A percentile compares a stretch with the other conserved stretches of the same genome.
phyloP scores from a whole-genome alignment of 2,888 invertebrate species.

The Lochmaea capreae region DNA sequence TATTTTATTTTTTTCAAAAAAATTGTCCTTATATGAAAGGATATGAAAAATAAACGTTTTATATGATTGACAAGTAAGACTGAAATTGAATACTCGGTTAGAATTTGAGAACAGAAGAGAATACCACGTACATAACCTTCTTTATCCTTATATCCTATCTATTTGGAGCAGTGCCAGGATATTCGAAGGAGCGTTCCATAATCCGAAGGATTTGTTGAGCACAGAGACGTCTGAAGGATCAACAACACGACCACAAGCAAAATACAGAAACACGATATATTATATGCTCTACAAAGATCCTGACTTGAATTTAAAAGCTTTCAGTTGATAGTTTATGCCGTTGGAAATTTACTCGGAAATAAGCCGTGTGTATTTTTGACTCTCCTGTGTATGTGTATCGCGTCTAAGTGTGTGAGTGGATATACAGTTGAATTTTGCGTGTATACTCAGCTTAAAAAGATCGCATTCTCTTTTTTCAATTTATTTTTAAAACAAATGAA shows the following conservation, averaged over 20 bases:
- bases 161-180: slow-evolving; percentile 56
- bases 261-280: slow-evolving; percentile 52
- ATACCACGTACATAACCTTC: slow-evolving; percentile 56
- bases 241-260: slow-evolving; percentile 56
- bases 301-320: slow-evolving; percentile 52
- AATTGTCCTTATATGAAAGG: too few species aligned
- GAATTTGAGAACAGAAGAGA: slow-evolving; percentile 48
- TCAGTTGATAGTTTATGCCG: slow-evolving; percentile 41
- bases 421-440: not conserved
- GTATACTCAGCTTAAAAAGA: too few species aligned
- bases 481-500: too few species aligned
- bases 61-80: slow-evolving; percentile 38
- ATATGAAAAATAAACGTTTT: slow-evolving; percentile 16
- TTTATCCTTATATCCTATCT: slow-evolving; percentile 58
- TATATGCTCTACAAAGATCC: slow-evolving; percentile 52
- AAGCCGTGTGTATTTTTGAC: slow-evolving; percentile 19
- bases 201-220: slow-evolving; percentile 56
- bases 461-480: too few species aligned
- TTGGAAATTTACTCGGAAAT: slow-evolving; percentile 21
- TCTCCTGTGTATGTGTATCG: not conserved
- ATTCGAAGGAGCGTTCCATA: slow-evolving; percentile 55
- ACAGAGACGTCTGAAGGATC: slow-evolving; percentile 54
- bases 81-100: slow-evolving; percentile 42
- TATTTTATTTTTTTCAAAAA: too few species aligned
- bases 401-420: not conserved